Conservation (phyloP, 2,797 vertebrate genomes). For the Aulostomus chinensis region DNA sequence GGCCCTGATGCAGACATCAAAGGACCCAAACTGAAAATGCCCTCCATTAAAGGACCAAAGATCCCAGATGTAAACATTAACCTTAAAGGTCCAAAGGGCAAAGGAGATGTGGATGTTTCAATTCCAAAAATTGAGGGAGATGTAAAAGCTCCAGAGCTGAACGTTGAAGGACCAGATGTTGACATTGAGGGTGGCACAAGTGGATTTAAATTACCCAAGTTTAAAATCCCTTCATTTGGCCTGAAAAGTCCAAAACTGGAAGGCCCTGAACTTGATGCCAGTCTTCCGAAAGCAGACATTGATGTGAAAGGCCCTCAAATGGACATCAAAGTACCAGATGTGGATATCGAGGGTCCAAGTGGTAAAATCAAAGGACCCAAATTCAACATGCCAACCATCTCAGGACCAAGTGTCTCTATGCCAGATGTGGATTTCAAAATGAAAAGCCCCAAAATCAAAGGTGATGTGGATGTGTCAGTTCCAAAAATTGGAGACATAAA, state of each 20-base stretch:
- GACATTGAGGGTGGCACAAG: conserved; percentile 3
- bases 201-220: conserved; percentile 14
- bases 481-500: not conserved
- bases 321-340: not conserved
- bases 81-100: not conserved
- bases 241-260: conserved; percentile 11
- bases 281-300: conserved; percentile 9
- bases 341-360: conserved; percentile 1
- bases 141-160: conserved; percentile 3
- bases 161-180: conserved; percentile 6
- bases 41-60: conserved; percentile 21
- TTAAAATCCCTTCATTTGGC: conserved; percentile 21
- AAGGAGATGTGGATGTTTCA: conserved; percentile 9
- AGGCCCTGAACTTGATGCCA: conserved; percentile 8
- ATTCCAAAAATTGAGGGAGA: conserved; percentile 4
- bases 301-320: conserved; percentile 8
- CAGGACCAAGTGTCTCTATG: conserved; percentile 35
- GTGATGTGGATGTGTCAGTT: not conserved
- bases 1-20: conserved; percentile 23
- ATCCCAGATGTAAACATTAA: conserved; percentile 7
- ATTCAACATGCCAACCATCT: not conserved
- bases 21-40: conserved; percentile 20
- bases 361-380: not conserved
- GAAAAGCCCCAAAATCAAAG: conserved; percentile 2
- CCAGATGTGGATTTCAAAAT: conserved; percentile 4